Conservation (phyloP, 1,140 invertebrate species). For the Drosophila kurseongensis region DNA sequence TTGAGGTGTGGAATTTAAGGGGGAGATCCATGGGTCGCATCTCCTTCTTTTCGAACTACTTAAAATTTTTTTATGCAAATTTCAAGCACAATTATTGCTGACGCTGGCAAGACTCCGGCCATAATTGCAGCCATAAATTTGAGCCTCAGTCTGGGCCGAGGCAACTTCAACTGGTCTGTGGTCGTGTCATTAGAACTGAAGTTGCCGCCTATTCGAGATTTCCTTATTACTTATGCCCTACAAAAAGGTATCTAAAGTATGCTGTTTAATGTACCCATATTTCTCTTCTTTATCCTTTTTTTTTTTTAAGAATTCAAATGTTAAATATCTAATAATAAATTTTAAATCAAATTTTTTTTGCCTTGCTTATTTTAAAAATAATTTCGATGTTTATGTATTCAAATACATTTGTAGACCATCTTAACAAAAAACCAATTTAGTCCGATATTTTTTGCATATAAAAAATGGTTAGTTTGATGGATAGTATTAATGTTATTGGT, state of each 20-base stretch:
- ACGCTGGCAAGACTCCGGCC: conserved; percentile 54
- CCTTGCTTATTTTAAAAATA: too few species aligned
- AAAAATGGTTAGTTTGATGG: too few species aligned
- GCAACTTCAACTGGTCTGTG: conserved; percentile 66
- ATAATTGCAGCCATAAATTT: conserved; percentile 82
- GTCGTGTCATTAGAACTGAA: conserved; percentile 54
- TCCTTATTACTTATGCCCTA: conserved; percentile 39
- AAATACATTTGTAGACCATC: too few species aligned
- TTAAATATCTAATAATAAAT: too few species aligned
- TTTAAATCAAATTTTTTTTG: too few species aligned
- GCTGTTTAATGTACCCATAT: neutral
- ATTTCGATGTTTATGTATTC: too few species aligned
- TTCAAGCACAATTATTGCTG: conserved; percentile 72
- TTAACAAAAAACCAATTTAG: too few species aligned
- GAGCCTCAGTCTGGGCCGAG: conserved; percentile 24
- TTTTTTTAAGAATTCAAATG: too few species aligned
- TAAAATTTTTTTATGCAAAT: conserved; percentile 74
- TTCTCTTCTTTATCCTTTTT: too few species aligned
- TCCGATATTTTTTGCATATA: too few species aligned
- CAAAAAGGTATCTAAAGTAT: neutral
- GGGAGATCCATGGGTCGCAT: conserved; percentile 12
- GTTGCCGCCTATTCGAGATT: conserved; percentile 69
- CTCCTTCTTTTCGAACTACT: conserved; percentile 60
- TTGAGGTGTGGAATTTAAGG: neutral
- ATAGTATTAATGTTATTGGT: too few species aligned